Evolutionary conservation across 64 coral and sea anemone genomes (phyloP).

Genomic region (Porites australiensis): DNA sequence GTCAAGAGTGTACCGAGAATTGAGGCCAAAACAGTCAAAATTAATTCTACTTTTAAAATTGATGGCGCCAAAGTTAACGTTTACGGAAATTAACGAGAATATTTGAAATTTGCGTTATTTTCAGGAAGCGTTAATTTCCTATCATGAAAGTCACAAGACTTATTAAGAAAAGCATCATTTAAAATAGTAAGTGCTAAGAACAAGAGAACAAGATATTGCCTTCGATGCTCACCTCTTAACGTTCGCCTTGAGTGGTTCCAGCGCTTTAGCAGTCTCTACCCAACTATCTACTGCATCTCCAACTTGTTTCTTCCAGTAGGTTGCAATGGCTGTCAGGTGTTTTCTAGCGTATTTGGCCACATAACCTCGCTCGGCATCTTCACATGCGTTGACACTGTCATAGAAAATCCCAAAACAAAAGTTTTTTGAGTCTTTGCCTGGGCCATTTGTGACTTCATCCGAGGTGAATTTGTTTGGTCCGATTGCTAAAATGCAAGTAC

Average conservation of each 20-base stretch:
- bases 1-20: too few relatives aligned
- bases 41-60: too few relatives aligned
- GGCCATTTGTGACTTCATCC: background rate
- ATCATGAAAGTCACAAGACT: too few relatives aligned
- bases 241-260: background rate
- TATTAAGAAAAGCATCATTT: too few relatives aligned
- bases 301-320: background rate
- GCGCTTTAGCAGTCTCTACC: background rate
- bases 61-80: too few relatives aligned
- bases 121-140: too few relatives aligned
- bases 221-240: background rate
- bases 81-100: too few relatives aligned
- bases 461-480: background rate
- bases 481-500: background rate
- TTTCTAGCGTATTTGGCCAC: background rate
- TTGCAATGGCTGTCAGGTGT: background rate
- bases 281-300: background rate
- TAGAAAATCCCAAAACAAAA: background rate
- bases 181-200: too few relatives aligned
- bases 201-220: too few relatives aligned
- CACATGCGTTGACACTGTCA: background rate
- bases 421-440: background rate
- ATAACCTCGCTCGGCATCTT: background rate
- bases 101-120: too few relatives aligned
- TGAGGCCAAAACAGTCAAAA: too few relatives aligned